Evolutionary conservation across 2,888 invertebrate genomes (phyloP).

Genomic region (Lottia gigantea): DNA sequence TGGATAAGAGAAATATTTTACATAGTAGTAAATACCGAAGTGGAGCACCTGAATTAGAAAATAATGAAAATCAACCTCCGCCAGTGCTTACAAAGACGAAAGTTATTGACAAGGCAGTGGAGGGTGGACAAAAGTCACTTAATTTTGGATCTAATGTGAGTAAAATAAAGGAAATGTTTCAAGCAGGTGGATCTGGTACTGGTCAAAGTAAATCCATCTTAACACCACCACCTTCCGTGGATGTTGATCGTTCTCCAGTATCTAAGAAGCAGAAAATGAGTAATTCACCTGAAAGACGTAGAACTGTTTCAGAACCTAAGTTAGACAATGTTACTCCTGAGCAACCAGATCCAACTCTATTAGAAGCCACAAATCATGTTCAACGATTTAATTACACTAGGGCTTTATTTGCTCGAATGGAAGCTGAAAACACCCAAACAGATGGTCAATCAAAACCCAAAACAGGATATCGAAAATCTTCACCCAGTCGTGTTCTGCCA

Average conservation of each 20-base stretch:
- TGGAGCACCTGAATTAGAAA: conserved; percentile 38
- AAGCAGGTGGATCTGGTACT: conserved; percentile 28
- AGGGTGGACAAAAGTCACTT: conserved; percentile 8
- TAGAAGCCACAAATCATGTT: conserved; percentile 60
- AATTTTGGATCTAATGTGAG: conserved; percentile 56
- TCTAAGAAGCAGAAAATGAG: conserved; percentile 38
- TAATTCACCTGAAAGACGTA: conserved; percentile 16
- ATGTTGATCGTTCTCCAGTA: conserved; percentile 33
- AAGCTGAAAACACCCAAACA: conserved; percentile 45
- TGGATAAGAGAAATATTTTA: conserved; percentile 34
- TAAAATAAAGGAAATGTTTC: conserved; percentile 59
- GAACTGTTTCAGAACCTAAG: background rate
- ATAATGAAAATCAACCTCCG: conserved; percentile 29
- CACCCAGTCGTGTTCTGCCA: conserved; percentile 38
- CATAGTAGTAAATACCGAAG: conserved; percentile 45
- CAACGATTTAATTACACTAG: conserved; percentile 64
- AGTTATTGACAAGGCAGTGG: conserved; percentile 14
- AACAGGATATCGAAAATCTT: conserved; percentile 31
- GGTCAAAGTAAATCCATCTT: background rate
- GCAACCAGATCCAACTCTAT: conserved; percentile 28
- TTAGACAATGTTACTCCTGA: background rate
- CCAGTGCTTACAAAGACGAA: conserved; percentile 25
- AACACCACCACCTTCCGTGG: background rate
- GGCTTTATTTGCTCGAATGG: conserved; percentile 65
- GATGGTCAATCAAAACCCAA: conserved; percentile 29